Base-by-base conservation (phyloP, 2,888 invertebrate genomes). In the Protonemura montana region DNA sequence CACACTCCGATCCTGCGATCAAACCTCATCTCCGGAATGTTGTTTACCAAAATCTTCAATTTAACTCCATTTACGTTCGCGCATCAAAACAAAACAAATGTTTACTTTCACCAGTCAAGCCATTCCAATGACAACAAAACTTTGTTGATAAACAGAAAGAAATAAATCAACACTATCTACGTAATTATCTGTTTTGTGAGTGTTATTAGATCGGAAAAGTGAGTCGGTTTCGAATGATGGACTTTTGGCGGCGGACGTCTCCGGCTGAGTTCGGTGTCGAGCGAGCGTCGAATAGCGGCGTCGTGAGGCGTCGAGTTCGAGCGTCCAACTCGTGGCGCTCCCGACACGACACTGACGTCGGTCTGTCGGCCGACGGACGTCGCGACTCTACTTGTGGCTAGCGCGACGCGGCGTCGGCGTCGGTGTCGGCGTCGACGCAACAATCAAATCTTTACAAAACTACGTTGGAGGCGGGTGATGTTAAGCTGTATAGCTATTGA, bases 381-480 rank as follows among this genome's bases (percentile, higher is more conserved):
- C 78, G 81, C 81, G 28, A n/a, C 81, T 21, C 81, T 30, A 81
- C 81, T 81, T 81, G 81, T 81, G 59, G 59, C 59, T 59, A 59
- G 59, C 59, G 35, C 59, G 59, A 59, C 59, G 59, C 59, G 80
- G 80, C 80, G 80, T 80, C 81, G 81, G 21, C 81, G 81, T 30
- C 81, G 81, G 21, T 27, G 78, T 25, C 78, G 78, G 27, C 78
- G 78, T 78, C 81, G 81, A 21, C 59, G 59, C 35, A 35, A 35
- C 35, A 35, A 6, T 35, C 5, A 35, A 35, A 3, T 35, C 35
- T 35, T 3, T 35, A 35, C 35, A 35, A 35, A 35, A 35, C 35
- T 35, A 35, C 10, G 10, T 10, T 6, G 3, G 35, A 6, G 10
- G 35, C 10, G 35, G 3, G 35, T 35, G 35, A 35, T 6, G 35